Conservation (phyloP, 2,888 invertebrate species). For the Nephrocerus scutellatus region DNA sequence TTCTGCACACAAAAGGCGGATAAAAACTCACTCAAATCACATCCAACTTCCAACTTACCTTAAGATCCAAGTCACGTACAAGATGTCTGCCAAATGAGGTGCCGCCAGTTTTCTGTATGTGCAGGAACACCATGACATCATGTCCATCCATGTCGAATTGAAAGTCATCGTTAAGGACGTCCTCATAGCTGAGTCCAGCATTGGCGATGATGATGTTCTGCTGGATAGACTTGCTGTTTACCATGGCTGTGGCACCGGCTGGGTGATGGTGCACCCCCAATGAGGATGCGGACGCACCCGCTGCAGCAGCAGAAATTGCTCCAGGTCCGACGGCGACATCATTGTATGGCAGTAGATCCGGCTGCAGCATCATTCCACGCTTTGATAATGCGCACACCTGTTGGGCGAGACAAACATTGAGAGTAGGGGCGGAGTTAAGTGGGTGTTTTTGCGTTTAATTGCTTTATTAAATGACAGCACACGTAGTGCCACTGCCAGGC, state of each 20-base stretch:
- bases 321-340: constrained; percentile 31
- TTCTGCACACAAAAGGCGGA: too few relatives aligned
- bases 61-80: constrained; percentile 84
- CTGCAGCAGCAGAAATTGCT: constrained; percentile 21
- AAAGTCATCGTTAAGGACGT: constrained; percentile 78
- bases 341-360: constrained; percentile 48
- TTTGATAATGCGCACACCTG: constrained; percentile 69
- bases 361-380: constrained; percentile 55
- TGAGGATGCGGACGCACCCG: constrained; percentile 25
- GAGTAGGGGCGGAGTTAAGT: background rate
- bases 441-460: background rate
- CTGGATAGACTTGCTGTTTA: constrained; percentile 35
- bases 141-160: constrained; percentile 85
- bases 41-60: constrained; percentile 45
- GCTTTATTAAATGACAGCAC: too few relatives aligned
- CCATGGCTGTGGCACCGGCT: constrained; percentile 23
- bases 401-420: constrained; percentile 18
- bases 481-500: too few relatives aligned
- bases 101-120: constrained; percentile 99
- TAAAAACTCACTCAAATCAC: constrained; percentile 1
- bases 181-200: constrained; percentile 70
- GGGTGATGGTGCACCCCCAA: constrained; percentile 21
- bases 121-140: constrained; percentile 96
- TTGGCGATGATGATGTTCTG: constrained; percentile 49
- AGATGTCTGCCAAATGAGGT: constrained; percentile 95